Percentiles rank a stretch among this genome's conserved stretches.
Conservation (phyloP, 2,888 invertebrate species). For the Tribolium freemani region DNA sequence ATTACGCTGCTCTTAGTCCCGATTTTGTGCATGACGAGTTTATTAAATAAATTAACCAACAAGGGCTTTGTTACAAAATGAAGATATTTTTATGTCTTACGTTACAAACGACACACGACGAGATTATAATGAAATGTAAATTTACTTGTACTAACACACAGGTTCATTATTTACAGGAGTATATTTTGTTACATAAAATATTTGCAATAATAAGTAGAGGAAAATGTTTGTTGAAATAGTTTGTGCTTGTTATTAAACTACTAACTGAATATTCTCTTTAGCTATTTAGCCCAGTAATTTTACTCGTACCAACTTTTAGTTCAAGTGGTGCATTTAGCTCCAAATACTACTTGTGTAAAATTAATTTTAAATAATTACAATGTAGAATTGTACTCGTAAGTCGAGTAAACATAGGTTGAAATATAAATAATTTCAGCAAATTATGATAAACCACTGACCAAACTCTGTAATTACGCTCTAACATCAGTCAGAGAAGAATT, state of each 20-base stretch:
- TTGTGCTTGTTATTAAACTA: slow-evolving; percentile 6
- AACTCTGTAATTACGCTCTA: no score
- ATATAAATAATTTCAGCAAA: no score
- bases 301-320: not conserved
- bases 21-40: slow-evolving; percentile 65
- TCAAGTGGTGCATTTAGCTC: not conserved
- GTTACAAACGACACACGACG: not conserved
- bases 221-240: not conserved
- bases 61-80: not conserved
- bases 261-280: not conserved
- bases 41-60: slow-evolving; percentile 62
- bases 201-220: no score
- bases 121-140: slow-evolving; percentile 13
- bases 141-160: not conserved
- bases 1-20: slow-evolving; percentile 59
- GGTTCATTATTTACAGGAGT: not conserved
- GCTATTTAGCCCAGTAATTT: not conserved
- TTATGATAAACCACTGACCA: no score
- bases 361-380: not conserved
- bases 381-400: no score
- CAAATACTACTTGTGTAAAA: not conserved
- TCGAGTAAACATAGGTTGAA: no score
- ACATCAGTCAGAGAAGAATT: no score
- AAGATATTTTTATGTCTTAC: no score
- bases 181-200: not conserved